Evolutionary conservation across 2,113 vertebrate species (phyloP).

Genomic region (Carlito syrichta): DNA sequence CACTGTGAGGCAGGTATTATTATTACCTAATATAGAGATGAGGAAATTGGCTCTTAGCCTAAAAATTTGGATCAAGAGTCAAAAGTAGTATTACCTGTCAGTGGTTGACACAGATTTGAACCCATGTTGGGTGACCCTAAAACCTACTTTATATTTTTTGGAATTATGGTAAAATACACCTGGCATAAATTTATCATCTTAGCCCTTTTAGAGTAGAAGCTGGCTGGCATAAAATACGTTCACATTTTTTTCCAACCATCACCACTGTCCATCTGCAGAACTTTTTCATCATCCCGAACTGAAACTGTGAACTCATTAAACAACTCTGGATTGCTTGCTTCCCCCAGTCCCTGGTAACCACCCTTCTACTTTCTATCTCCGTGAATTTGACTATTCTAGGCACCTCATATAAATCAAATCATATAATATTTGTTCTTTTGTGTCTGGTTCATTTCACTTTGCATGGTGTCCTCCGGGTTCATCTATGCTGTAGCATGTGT

Average conservation of each 20-base stretch:
- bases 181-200: background rate
- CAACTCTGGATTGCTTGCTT: accelerated
- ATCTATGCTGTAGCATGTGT: no score
- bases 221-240: background rate
- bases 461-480: background rate
- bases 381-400: background rate
- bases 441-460: background rate
- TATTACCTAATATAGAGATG: background rate
- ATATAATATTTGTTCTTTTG: background rate
- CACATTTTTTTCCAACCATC: background rate
- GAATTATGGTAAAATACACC: background rate
- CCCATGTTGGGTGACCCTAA: background rate
- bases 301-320: background rate
- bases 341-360: background rate
- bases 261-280: background rate
- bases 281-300: background rate
- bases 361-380: background rate
- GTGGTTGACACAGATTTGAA: background rate
- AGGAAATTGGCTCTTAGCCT: background rate
- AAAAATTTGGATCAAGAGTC: background rate
- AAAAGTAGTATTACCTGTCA: background rate
- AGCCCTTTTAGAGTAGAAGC: background rate
- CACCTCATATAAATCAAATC: background rate
- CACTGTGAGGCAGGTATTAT: background rate
- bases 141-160: background rate